Evolutionary conservation across 1,140 invertebrate species (phyloP).

Genomic region (Lucilia sericata): DNA sequence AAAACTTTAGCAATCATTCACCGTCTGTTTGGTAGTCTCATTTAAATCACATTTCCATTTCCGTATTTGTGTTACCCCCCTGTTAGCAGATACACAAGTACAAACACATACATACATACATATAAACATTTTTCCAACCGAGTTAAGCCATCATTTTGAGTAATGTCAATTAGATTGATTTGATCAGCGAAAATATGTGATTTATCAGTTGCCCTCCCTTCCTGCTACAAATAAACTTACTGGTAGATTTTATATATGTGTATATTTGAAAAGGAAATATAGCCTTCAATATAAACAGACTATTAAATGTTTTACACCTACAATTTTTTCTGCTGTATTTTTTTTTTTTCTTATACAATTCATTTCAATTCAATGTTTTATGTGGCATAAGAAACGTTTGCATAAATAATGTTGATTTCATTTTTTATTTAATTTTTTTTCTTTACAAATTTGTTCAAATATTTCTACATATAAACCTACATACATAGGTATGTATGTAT

Average conservation of each 20-base stretch:
- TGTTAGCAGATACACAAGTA: neutral
- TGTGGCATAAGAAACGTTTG: neutral
- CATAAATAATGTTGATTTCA: slow-evolving; percentile 31
- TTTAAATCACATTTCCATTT: slow-evolving; percentile 42
- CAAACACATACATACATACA: neutral
- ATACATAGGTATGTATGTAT: neutral
- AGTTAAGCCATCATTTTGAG: slow-evolving; percentile 67
- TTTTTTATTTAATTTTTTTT: slow-evolving; percentile 19
- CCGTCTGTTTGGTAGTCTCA: slow-evolving; percentile 41
- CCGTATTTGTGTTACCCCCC: slow-evolving; percentile 53
- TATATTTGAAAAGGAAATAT: neutral
- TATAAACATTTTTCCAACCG: slow-evolving; percentile 52
- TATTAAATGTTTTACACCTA: slow-evolving; percentile 43
- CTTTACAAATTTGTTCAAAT: slow-evolving; percentile 6
- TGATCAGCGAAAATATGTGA: slow-evolving; percentile 68
- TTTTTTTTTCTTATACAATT: neutral
- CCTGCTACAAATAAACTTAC: too few species aligned
- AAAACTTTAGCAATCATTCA: slow-evolving; percentile 43
- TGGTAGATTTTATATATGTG: neutral
- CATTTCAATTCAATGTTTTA: slow-evolving; percentile 21
- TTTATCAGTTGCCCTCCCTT: slow-evolving; percentile 62
- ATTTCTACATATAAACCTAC: neutral
- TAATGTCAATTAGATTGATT: slow-evolving; percentile 68
- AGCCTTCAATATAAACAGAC: slow-evolving; percentile 8
- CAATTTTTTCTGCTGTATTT: slow-evolving; percentile 17